Conservation (phyloP, 2,888 invertebrate species). For the Dimorphilus gyrociliatus region DNA sequence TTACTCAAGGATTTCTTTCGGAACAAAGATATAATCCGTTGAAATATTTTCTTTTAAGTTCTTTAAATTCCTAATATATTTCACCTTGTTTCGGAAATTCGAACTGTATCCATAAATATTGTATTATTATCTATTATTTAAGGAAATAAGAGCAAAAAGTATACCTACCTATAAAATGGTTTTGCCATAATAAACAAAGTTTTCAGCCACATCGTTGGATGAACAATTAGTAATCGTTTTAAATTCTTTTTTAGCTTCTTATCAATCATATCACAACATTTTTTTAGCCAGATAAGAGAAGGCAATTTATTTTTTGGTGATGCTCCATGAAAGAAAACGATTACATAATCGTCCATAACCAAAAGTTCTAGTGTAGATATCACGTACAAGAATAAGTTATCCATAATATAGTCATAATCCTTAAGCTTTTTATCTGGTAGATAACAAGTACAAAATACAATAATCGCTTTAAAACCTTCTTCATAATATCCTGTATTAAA, state of each 20-base stretch:
- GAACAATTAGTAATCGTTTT: slow-evolving; percentile 66
- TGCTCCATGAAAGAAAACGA: slow-evolving; percentile 73
- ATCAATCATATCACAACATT: slow-evolving; percentile 65
- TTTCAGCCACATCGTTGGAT: slow-evolving; percentile 78
- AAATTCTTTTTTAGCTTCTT: slow-evolving; percentile 62
- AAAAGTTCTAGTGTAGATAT: slow-evolving; percentile 68
- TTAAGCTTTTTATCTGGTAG: slow-evolving; percentile 61
- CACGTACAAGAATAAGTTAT: slow-evolving; percentile 76
- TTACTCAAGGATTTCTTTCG: too few species aligned
- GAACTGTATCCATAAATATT: too few species aligned
- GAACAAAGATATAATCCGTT: too few species aligned
- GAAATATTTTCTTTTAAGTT: too few species aligned
- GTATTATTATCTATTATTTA: too few species aligned
- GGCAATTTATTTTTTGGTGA: slow-evolving; percentile 57
- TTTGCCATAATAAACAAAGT: slow-evolving; percentile 57
- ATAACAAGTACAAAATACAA: slow-evolving; percentile 73
- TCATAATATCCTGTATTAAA: too few species aligned
- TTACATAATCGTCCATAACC: slow-evolving; percentile 73
- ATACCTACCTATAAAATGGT: slow-evolving; percentile 62
- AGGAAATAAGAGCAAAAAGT: too few species aligned
- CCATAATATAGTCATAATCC: slow-evolving; percentile 82
- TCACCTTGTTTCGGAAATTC: too few species aligned
- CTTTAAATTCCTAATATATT: too few species aligned
- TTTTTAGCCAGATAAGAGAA: slow-evolving; percentile 64
- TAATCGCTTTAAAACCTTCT: slow-evolving; percentile 42